Conservation (phyloP, 2,888 invertebrate species). For the Orthonychiurus folsomi region DNA sequence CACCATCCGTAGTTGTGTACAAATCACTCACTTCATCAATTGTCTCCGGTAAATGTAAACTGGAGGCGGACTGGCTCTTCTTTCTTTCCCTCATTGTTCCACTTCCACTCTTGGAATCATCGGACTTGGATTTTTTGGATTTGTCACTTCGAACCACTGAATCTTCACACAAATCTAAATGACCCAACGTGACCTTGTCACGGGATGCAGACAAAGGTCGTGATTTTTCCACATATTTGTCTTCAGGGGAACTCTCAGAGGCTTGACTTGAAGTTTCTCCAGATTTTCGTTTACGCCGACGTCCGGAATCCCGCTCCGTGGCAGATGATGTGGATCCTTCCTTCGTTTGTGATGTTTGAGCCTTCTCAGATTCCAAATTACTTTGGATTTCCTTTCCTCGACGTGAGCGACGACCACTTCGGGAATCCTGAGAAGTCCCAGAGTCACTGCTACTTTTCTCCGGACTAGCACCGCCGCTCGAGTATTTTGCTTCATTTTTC, state of each 20-base stretch:
- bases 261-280: background rate
- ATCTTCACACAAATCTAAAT: slow-evolving; percentile 36
- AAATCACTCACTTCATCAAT: slow-evolving; percentile 20
- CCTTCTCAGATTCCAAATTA: background rate
- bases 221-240: background rate
- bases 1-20: background rate
- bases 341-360: background rate
- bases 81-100: background rate
- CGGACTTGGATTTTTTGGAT: slow-evolving; percentile 19
- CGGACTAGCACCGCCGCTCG: background rate
- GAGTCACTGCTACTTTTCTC: background rate
- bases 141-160: slow-evolving; percentile 32
- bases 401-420: background rate
- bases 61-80: background rate
- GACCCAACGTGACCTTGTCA: slow-evolving; percentile 17
- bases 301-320: too few species aligned
- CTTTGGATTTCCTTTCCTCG: background rate
- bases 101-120: background rate
- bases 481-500: background rate
- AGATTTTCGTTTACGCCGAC: too few species aligned
- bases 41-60: slow-evolving; percentile 17
- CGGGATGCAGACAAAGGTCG: slow-evolving; percentile 11
- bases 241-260: background rate
- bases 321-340: too few species aligned
- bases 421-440: background rate